Conservation (phyloP, 2,797 vertebrate genomes). For the Rhinatrema bivittatum region DNA sequence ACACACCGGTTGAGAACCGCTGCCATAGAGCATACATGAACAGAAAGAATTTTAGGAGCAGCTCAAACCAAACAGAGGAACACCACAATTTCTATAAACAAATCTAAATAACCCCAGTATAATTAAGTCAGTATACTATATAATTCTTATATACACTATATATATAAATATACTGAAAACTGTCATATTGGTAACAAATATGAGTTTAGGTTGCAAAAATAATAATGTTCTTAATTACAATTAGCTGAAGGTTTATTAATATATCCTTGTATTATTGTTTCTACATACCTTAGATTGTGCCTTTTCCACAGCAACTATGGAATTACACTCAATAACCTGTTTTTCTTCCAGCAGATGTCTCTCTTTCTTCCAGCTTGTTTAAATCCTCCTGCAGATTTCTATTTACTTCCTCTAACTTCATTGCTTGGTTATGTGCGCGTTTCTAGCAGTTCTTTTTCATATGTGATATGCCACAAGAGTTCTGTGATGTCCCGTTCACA, state of each 20-base stretch:
- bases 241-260: not conserved
- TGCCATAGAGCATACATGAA: too few relatives aligned
- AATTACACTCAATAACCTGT: constrained; percentile 21
- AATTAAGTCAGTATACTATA: too few relatives aligned
- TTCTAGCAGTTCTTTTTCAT: constrained; percentile 30
- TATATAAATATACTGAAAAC: not conserved
- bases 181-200: not conserved
- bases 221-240: not conserved
- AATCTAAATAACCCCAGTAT: too few relatives aligned
- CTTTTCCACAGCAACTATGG: constrained; percentile 15
- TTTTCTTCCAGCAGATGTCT: constrained; percentile 54
- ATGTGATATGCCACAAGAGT: constrained; percentile 49
- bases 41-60: too few relatives aligned
- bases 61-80: too few relatives aligned
- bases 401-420: constrained; percentile 37
- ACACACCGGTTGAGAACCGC: too few relatives aligned
- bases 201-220: too few relatives aligned
- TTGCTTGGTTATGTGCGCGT: constrained; percentile 34
- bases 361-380: constrained; percentile 52
- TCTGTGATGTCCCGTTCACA: constrained; percentile 49
- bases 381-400: constrained; percentile 43
- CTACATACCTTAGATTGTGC: constrained; percentile 41
- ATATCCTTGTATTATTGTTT: not conserved
- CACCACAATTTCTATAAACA: too few relatives aligned
- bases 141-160: not conserved